phyloP scores from a whole-genome alignment of 2,888 invertebrate species.

The Cosmia pyralina region DNA sequence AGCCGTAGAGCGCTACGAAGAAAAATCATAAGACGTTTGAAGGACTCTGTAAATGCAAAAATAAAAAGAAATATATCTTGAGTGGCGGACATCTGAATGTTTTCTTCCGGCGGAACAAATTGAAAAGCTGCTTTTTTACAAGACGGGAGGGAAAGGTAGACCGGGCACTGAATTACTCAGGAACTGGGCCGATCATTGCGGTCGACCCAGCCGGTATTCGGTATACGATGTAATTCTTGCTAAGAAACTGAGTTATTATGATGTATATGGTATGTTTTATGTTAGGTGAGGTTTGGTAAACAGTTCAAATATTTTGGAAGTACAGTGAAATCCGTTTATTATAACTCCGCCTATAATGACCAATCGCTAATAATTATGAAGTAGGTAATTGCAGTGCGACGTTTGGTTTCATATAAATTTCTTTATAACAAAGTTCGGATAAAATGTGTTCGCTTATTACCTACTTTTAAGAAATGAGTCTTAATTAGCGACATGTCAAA shows the following conservation, averaged over 20 bases:
- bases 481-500: no score
- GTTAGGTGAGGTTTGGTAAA: background rate
- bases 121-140: constrained; percentile 78
- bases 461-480: no score
- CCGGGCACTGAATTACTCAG: constrained; percentile 72
- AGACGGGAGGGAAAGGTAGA: constrained; percentile 66
- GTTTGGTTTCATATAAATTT: no score
- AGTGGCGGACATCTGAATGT: constrained; percentile 75
- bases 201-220: constrained; percentile 50
- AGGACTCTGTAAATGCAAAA: constrained; percentile 47
- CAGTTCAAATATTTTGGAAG: background rate
- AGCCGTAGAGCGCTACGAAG: constrained; percentile 42
- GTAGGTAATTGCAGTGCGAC: no score
- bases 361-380: no score
- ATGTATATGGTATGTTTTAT: constrained; percentile 7
- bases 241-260: constrained; percentile 30
- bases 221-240: constrained; percentile 26
- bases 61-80: constrained; percentile 73
- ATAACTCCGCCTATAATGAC: no score
- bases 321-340: no score
- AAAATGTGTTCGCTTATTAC: no score
- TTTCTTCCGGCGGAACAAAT: constrained; percentile 78
- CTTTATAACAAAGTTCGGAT: no score
- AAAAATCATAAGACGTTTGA: constrained; percentile 57
- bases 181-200: constrained; percentile 67